Conservation (phyloP, 2,113 vertebrate genomes). For the Motacilla tschutschensis region DNA sequence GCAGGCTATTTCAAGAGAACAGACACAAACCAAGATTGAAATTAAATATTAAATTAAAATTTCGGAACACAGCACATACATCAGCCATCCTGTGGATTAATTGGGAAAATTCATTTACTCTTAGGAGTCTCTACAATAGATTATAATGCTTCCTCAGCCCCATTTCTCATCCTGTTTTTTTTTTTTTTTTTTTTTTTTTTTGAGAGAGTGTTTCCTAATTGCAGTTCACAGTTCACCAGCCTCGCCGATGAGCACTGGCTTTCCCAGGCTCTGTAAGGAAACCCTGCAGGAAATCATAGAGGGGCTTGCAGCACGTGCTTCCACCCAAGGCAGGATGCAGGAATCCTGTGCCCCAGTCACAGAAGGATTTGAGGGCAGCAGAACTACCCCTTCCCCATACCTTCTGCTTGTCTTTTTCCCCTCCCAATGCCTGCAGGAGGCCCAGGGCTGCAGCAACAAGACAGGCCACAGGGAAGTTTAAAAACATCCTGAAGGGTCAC, state of each 20-base stretch:
- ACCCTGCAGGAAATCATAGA: fast-evolving
- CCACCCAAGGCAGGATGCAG: fast-evolving
- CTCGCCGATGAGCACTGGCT: background rate
- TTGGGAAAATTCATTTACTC: background rate
- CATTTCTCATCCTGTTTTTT: background rate
- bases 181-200: too few species aligned
- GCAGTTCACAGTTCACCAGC: background rate
- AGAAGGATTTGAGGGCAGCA: background rate
- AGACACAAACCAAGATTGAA: background rate
- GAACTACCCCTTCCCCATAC: fast-evolving
- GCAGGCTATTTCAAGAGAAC: background rate
- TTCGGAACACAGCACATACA: background rate
- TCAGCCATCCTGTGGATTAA: background rate
- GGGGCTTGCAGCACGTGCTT: fast-evolving
- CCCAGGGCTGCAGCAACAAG: fast-evolving
- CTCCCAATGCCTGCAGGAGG: too few species aligned
- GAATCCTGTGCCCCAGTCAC: fast-evolving
- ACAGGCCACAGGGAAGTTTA: background rate
- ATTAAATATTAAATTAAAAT: constrained; percentile 13
- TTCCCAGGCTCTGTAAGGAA: background rate
- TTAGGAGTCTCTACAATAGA: background rate
- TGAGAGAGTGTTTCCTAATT: background rate
- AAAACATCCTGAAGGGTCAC: background rate
- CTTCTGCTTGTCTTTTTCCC: background rate
- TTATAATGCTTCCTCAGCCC: background rate